A percentile compares a stretch with the other conserved stretches of the same genome.
Evolutionary conservation across 2,113 vertebrate species (phyloP).

Genomic region (Barnardius zonarius): DNA sequence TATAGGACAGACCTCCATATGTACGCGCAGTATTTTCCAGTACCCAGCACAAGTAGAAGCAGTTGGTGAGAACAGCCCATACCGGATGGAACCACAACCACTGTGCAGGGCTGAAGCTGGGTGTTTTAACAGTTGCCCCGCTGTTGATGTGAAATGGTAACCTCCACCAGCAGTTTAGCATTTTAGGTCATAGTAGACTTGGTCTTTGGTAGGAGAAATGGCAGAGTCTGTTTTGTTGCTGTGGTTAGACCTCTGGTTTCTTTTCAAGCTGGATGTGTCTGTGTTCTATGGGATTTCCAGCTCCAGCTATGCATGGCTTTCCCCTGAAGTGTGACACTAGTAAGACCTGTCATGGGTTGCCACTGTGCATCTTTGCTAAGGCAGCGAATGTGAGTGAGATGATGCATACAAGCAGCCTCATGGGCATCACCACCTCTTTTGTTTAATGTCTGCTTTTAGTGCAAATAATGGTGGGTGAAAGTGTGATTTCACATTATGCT

Average conservation of each 20-base stretch:
- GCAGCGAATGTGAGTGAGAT: background rate
- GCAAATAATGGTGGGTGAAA: background rate
- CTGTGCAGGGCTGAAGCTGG: background rate
- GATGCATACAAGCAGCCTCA: background rate
- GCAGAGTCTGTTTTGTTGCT: background rate
- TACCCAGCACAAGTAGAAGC: background rate
- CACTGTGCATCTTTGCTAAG: background rate
- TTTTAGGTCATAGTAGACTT: background rate
- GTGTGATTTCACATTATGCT: background rate
- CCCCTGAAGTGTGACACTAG: accelerated
- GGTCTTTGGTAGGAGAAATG: background rate
- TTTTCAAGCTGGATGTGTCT: background rate
- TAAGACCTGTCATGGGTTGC: background rate
- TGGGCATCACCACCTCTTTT: background rate
- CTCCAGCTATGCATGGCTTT: background rate
- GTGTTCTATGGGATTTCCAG: background rate
- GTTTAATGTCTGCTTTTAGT: background rate
- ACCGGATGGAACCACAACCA: background rate
- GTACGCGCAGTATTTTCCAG: background rate
- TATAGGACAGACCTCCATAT: accelerated
- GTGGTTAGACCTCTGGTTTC: background rate
- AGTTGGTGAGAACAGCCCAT: background rate
- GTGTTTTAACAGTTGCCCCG: background rate
- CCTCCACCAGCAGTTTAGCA: background rate
- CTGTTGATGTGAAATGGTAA: background rate